These are phyloP conservation scores for Chromobotia macracanthus DNA, from an alignment of 2,797 vertebrate species.

Conservation along the genomic window DNA sequence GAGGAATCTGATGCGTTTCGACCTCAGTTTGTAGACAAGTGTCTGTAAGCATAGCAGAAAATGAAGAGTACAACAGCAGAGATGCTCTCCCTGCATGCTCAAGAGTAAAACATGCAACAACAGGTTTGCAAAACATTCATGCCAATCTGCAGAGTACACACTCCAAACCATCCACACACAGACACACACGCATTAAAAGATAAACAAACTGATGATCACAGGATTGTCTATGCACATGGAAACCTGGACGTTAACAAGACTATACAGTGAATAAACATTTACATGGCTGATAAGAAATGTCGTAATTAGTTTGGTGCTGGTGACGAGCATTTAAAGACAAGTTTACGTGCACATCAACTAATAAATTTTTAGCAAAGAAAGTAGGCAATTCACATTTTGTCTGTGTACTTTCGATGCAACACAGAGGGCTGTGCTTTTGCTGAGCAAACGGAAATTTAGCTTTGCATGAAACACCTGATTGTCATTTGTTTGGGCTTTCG, in stretches of 20 bases:
- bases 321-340: not conserved
- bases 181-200: slow-evolving; percentile 9
- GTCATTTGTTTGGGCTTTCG: slow-evolving; percentile 23
- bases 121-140: slow-evolving; percentile 34
- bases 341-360: not conserved
- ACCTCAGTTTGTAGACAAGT: slow-evolving; percentile 31
- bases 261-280: not conserved
- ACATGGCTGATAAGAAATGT: not conserved
- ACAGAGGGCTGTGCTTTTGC: not conserved
- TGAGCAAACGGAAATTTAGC: not conserved
- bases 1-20: slow-evolving; percentile 50
- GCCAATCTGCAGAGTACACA: not conserved
- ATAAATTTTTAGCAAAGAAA: slow-evolving; percentile 1
- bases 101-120: slow-evolving; percentile 69
- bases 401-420: not conserved
- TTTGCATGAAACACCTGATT: slow-evolving; percentile 29
- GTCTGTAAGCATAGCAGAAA: slow-evolving; percentile 27
- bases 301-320: not conserved
- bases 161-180: not conserved
- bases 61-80: slow-evolving; percentile 9
- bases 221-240: slow-evolving; percentile 70
- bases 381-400: not conserved
- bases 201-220: slow-evolving; percentile 58
- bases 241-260: slow-evolving; percentile 7
- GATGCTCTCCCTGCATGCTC: slow-evolving; percentile 66